Percentiles rank a stretch among this genome's conserved stretches.
phyloP scores from a whole-genome alignment of 2,888 invertebrate genomes.

The Platycheirus albimanus region DNA sequence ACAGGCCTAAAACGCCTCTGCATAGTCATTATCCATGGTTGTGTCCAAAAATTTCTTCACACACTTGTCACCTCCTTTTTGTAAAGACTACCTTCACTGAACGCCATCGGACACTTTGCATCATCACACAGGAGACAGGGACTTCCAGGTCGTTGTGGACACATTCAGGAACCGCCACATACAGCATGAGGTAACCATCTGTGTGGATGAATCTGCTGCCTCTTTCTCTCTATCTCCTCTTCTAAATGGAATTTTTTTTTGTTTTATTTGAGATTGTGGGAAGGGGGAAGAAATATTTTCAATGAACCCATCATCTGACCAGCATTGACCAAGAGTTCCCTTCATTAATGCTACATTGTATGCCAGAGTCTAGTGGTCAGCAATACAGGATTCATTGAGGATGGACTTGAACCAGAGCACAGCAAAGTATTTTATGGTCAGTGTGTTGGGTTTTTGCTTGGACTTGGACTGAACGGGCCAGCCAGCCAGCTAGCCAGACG shows the following conservation, averaged over 20 bases:
- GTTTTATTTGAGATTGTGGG: too few species aligned
- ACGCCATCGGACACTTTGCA: slow-evolving; percentile 55
- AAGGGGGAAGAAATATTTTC: slow-evolving; percentile 38
- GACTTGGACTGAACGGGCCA: slow-evolving; percentile 39
- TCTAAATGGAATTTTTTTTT: slow-evolving; percentile 26
- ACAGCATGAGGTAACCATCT: slow-evolving; percentile 38
- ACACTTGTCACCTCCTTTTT: slow-evolving; percentile 58
- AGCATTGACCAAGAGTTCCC: slow-evolving; percentile 65
- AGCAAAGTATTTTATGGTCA: slow-evolving; percentile 48
- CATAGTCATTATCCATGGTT: slow-evolving; percentile 57
- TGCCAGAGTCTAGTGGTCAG: slow-evolving; percentile 61
- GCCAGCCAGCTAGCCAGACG: slow-evolving; percentile 47
- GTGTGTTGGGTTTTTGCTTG: too few species aligned
- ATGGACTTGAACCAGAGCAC: slow-evolving; percentile 16
- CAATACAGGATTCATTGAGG: slow-evolving; percentile 46
- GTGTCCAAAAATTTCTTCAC: slow-evolving; percentile 46
- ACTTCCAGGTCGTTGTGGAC: slow-evolving; percentile 26
- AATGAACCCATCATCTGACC: slow-evolving; percentile 69
- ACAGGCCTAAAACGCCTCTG: slow-evolving; percentile 39
- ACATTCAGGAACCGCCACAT: slow-evolving; percentile 41
- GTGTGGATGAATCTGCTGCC: slow-evolving; percentile 43
- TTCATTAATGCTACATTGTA: slow-evolving; percentile 72
- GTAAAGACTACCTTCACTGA: slow-evolving; percentile 23
- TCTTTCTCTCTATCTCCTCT: too few species aligned
- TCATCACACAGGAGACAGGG: slow-evolving; percentile 29